Base-by-base conservation (phyloP, 2,113 vertebrate genomes). In the Polypterus senegalus region DNA sequence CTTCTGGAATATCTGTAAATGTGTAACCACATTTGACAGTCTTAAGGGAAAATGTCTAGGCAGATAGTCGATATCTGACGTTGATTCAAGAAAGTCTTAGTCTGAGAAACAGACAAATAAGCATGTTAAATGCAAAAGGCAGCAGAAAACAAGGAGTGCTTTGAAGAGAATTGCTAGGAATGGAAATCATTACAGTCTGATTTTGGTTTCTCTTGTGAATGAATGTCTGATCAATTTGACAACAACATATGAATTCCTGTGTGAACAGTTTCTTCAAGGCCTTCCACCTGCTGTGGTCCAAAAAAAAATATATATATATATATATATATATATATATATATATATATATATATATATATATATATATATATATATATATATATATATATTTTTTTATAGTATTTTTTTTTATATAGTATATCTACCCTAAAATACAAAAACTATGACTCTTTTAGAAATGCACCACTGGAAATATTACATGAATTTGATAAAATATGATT, bases 241-340 rank as follows among this genome's bases (percentile, higher is more conserved):
- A 65, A 43, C 53, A 49, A 48, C 60, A 58, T 61, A 45, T 58
- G 54, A 48, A 59, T 65, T 65, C 57, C 60, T 46, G 63, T 47
- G 54, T 48, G 46, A 58, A 61, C 61, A 47, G 54, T 60, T 61
- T 48, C 59, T 56, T 59, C 59, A 57, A 59, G 43, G n/a, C 60
- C 61, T 61, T 49, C 56, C 53, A 61, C 47, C 64, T 48, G 59
- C 64, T 61, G 60, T 61, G 61, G 59, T 65, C 64, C 64, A 57
- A 59, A 64, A 55, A 60, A 61, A 59, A 44, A 57, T 46, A 54
- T 9, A 11, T 10, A 47, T 27, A 27, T 27, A 27, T 27, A 27
- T 27, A 27, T 27, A 27, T 27, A 27, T 27, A 27, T 27, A 27
- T 27, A 27, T 27, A 27, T 1, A 27, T 2, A 27, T 1, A 27